These are phyloP conservation scores for Hydrolagus affinis DNA, from an alignment of 2,113 vertebrate genomes.

Conservation along the genomic window DNA sequence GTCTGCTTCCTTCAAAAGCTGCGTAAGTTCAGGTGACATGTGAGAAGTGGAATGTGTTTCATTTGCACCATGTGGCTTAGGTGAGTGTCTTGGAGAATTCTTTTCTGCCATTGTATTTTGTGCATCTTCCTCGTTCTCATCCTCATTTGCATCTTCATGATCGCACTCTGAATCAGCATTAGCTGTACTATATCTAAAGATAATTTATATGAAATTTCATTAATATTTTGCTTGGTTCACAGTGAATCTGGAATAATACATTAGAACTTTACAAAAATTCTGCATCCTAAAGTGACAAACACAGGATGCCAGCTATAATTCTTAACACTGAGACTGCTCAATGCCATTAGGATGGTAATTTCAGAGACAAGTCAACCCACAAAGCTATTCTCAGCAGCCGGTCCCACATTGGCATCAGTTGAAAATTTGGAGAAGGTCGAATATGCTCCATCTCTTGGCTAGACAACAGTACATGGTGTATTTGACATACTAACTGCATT, in stretches of 20 bases:
- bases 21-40: slow-evolving; percentile 56
- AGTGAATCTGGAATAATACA: background rate
- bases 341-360: no score
- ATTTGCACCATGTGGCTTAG: slow-evolving; percentile 7
- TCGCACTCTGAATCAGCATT: slow-evolving; percentile 80
- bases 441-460: no score
- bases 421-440: no score
- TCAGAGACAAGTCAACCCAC: no score
- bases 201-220: slow-evolving; percentile 9
- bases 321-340: no score
- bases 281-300: no score
- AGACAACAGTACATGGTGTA: no score
- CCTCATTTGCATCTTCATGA: slow-evolving; percentile 62
- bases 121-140: slow-evolving; percentile 64
- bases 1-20: slow-evolving; percentile 73
- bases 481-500: no score
- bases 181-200: slow-evolving; percentile 75
- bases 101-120: slow-evolving; percentile 57
- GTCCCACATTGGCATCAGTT: no score
- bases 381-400: no score
- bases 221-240: background rate
- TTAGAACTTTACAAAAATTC: background rate
- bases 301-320: no score
- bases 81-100: slow-evolving; percentile 34
- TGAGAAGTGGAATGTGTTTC: background rate